phyloP scores from a whole-genome alignment of 2,888 invertebrate species.

The Zaprionus lineosus region DNA sequence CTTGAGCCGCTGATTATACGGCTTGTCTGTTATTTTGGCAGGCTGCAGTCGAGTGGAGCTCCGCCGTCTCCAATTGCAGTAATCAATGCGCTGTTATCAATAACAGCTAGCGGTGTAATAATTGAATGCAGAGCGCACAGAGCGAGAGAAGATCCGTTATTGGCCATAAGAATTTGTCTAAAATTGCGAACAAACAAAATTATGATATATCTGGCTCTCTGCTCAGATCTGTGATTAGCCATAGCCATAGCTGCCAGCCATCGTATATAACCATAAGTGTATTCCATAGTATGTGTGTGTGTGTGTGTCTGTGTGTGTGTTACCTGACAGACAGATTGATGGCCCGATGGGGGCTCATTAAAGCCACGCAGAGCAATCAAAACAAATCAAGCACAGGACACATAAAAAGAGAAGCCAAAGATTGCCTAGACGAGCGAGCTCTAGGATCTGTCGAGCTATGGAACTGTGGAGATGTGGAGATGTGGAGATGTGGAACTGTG shows the following conservation, averaged over 20 bases:
- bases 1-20: constrained; percentile 62
- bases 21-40: constrained; percentile 65
- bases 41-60: constrained; percentile 21
- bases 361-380: constrained; percentile 76
- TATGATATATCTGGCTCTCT: constrained; percentile 56
- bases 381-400: constrained; percentile 73
- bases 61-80: constrained; percentile 62
- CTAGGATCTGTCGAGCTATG: no score
- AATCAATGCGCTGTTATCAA: constrained; percentile 76
- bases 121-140: constrained; percentile 52
- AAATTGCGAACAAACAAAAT: constrained; percentile 72
- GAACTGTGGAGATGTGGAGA: no score
- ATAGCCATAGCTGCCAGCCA: constrained; percentile 17
- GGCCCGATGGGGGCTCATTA: constrained; percentile 64
- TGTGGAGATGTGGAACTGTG: no score
- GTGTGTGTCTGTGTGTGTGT: no score
- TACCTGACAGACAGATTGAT: constrained; percentile 59
- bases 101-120: constrained; percentile 75
- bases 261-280: constrained; percentile 5
- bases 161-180: constrained; percentile 56
- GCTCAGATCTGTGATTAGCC: constrained; percentile 57
- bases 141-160: constrained; percentile 23
- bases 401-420: constrained; percentile 48
- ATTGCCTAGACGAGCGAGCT: constrained; percentile 1
- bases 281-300: no score